Evolutionary conservation across 2,888 invertebrate genomes (phyloP).

Genomic region (Himalopsyche tibetana): DNA sequence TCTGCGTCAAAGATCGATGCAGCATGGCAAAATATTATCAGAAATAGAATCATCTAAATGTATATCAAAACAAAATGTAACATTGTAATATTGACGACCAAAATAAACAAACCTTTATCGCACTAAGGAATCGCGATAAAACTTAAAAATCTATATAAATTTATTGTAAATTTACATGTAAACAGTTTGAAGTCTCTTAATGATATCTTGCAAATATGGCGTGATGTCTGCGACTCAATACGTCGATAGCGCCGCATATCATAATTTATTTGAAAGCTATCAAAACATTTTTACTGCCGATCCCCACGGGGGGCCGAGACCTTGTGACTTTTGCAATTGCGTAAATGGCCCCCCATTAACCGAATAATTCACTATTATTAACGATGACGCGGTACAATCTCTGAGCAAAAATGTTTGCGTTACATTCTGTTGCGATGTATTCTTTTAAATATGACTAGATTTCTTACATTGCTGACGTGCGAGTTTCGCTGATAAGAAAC

Average conservation of each 20-base stretch:
- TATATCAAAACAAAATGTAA: too few species aligned
- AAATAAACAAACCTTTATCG: slow-evolving; percentile 2
- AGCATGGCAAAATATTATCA: too few species aligned
- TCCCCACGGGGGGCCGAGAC: slow-evolving; percentile 19
- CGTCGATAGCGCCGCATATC: background rate
- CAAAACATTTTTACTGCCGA: slow-evolving; percentile 45
- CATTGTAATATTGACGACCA: too few species aligned
- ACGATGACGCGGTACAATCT: background rate
- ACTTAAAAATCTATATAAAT: too few species aligned
- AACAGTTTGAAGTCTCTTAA: background rate
- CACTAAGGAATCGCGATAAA: background rate
- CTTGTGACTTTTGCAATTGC: slow-evolving; percentile 40
- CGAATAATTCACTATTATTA: background rate
- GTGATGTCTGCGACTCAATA: background rate
- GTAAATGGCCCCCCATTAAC: slow-evolving; percentile 34
- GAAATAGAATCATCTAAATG: too few species aligned
- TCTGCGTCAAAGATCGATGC: too few species aligned
- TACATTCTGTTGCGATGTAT: background rate
- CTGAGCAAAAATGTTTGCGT: background rate
- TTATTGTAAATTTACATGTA: too few species aligned
- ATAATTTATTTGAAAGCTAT: background rate
- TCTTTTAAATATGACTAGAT: background rate
- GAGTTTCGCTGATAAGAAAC: background rate
- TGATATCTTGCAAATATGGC: background rate
- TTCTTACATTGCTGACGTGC: background rate